Evolutionary conservation across 92 coral and sea anemone species (phyloP).

Genomic region (Porites cylindrica): DNA sequence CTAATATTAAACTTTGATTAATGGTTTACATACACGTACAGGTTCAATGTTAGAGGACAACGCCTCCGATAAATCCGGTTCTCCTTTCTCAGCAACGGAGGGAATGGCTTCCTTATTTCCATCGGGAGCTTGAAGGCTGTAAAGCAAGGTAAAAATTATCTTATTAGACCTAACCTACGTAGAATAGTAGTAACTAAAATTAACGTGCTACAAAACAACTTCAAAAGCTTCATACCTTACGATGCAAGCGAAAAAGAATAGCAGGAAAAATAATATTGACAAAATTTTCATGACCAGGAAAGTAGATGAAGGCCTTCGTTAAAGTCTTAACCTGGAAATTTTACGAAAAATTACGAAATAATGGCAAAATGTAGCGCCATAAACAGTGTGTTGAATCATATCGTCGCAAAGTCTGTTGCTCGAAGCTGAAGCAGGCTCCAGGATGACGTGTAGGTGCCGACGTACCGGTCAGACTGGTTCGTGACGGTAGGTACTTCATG

Average conservation of each 20-base stretch:
- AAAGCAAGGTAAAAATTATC: not conserved
- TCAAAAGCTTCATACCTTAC: conserved; percentile 13
- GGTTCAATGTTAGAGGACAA: not conserved
- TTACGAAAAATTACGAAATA: conserved; percentile 44
- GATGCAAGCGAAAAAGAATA: conserved; percentile 22
- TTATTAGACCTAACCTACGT: not conserved
- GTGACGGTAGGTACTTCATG: not conserved
- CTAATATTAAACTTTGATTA: not conserved
- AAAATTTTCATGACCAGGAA: conserved; percentile 28
- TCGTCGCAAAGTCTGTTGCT: conserved; percentile 36
- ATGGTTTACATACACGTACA: conserved; percentile 24
- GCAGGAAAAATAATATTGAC: conserved; percentile 13
- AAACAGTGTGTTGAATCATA: conserved; percentile 26
- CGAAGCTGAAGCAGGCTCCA: conserved; percentile 59
- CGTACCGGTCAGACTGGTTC: conserved; percentile 78
- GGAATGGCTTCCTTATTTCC: conserved; percentile 19
- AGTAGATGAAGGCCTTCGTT: not conserved
- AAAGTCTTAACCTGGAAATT: conserved; percentile 18
- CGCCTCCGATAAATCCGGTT: conserved; percentile 12
- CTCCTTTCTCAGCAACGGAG: not conserved
- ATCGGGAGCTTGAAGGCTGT: conserved; percentile 41
- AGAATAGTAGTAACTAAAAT: not conserved
- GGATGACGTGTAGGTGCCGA: conserved; percentile 79
- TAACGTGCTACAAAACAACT: not conserved
- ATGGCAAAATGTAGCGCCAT: conserved; percentile 12